These are phyloP conservation scores for Amazona finschi DNA, from an alignment of 2,797 vertebrate genomes.

Conservation along the genomic window DNA sequence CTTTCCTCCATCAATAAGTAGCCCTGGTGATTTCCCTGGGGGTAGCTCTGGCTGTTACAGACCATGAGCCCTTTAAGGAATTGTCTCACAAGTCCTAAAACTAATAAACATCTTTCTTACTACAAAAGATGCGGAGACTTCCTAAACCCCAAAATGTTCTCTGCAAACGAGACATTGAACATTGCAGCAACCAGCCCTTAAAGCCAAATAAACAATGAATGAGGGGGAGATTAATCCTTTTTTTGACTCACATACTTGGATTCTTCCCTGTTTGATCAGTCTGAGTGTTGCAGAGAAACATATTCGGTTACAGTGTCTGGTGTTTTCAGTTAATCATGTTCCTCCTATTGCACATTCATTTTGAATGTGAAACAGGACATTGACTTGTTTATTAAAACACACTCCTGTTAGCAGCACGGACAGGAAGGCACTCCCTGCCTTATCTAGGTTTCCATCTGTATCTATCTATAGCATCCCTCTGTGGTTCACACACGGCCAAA, in stretches of 20 bases:
- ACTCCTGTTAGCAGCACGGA: not conserved
- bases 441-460: not conserved
- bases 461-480: not conserved
- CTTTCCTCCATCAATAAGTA: not conserved
- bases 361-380: not conserved
- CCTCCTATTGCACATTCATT: not conserved
- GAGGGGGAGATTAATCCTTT: not conserved
- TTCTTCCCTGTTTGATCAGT: not conserved
- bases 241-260: not conserved
- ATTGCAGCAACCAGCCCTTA: not conserved
- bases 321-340: not conserved
- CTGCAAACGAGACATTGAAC: not conserved
- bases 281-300: not conserved
- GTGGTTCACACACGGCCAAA: not conserved
- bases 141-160: not conserved
- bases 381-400: not conserved
- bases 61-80: not conserved
- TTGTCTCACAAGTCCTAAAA: not conserved
- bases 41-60: not conserved
- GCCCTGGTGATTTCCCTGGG: not conserved
- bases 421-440: not conserved
- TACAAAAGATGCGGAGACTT: not conserved
- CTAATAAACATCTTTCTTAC: not conserved
- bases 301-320: not conserved
- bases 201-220: not conserved